A percentile compares a stretch with the other conserved stretches of the same genome.
These are phyloP conservation scores for Anguilla anguilla DNA, from an alignment of 2,797 vertebrate species.

Conservation along the genomic window DNA sequence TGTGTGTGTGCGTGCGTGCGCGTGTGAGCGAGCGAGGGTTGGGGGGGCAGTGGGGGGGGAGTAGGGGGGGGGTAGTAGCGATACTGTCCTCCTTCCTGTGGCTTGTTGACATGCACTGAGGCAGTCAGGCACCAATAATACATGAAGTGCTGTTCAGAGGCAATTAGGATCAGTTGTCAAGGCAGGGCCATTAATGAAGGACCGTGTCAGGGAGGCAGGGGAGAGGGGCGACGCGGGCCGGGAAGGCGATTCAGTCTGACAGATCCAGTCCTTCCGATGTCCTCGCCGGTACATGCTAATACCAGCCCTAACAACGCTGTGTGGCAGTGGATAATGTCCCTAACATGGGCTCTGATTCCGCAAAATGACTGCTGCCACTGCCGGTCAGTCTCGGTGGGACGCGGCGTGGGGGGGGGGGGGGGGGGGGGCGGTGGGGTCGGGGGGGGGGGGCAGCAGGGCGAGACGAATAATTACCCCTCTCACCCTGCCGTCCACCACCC, in stretches of 20 bases:
- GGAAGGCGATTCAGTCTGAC: constrained; percentile 90
- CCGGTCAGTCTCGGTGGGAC: constrained; percentile 73
- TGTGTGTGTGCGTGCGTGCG: constrained; percentile 29
- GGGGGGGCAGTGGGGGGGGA: constrained; percentile 57
- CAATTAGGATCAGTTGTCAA: constrained; percentile 99
- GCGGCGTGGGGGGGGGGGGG: constrained; percentile 43
- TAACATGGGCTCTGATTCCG: constrained; percentile 83
- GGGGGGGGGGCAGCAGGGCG: too few species aligned
- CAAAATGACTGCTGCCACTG: constrained; percentile 86
- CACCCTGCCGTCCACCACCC: constrained; percentile 64
- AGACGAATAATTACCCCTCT: constrained; percentile 82
- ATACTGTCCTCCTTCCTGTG: constrained; percentile 74
- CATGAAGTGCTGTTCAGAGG: constrained; percentile 94
- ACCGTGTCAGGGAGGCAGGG: constrained; percentile 78
- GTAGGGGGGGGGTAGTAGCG: constrained; percentile 66
- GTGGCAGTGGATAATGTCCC: constrained; percentile 79
- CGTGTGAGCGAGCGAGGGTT: constrained; percentile 7
- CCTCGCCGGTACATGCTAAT: constrained; percentile 91
- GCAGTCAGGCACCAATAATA: constrained; percentile 97
- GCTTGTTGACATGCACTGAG: constrained; percentile 91
- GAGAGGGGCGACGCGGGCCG: constrained; percentile 85
- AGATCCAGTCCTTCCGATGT: constrained; percentile 92
- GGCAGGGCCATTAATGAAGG: constrained; percentile 93
- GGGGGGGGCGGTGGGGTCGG: too few species aligned
- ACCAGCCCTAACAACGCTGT: constrained; percentile 88